Conservation (phyloP, 2,797 vertebrate species). For the Hemibagrus guttatus region DNA sequence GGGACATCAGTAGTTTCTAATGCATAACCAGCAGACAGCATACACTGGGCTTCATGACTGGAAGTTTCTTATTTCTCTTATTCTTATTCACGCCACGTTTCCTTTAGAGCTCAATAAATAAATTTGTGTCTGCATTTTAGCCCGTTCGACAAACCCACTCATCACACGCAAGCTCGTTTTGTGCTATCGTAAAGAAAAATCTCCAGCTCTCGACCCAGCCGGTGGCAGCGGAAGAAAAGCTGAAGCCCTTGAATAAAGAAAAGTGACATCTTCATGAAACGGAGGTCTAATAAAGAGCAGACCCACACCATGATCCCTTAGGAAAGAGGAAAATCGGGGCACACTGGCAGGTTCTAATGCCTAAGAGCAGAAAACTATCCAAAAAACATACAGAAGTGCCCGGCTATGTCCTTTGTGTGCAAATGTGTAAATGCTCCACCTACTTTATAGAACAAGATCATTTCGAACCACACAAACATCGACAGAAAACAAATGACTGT, state of each 20-base stretch:
- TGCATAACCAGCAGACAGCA: background rate
- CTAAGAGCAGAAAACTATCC: background rate
- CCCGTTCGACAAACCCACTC: constrained; percentile 44
- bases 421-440: too few species aligned
- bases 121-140: constrained; percentile 52
- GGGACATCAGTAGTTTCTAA: background rate
- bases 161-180: constrained; percentile 59
- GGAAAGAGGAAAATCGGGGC: background rate
- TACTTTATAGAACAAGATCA: too few species aligned
- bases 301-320: background rate
- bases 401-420: too few species aligned
- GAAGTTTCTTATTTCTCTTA: constrained; percentile 8
- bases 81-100: constrained; percentile 58
- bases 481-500: too few species aligned
- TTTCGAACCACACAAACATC: too few species aligned
- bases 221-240: constrained; percentile 9
- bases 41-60: background rate
- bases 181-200: constrained; percentile 65
- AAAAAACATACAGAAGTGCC: too few species aligned
- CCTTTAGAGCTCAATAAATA: constrained; percentile 54
- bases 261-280: constrained; percentile 45
- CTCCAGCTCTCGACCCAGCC: constrained; percentile 21
- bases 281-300: constrained; percentile 44
- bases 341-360: background rate
- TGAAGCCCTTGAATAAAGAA: constrained; percentile 38